Conservation (phyloP, 2,888 invertebrate species). For the Pheosia tremula region DNA sequence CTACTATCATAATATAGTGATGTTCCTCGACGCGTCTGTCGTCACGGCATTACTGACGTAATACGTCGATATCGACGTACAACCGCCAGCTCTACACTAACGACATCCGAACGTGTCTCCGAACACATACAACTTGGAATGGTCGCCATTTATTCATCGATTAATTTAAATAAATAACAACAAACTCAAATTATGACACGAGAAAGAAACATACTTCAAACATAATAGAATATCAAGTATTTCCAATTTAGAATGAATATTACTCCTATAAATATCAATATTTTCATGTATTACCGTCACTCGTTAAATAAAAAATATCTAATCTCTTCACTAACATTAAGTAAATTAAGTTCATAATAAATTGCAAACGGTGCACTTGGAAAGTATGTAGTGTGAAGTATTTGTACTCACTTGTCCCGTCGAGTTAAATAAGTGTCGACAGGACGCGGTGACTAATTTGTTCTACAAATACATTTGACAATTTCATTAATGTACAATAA, state of each 20-base stretch:
- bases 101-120: conserved; percentile 29
- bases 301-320: conserved; percentile 81
- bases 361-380: conserved; percentile 71
- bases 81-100: conserved; percentile 28
- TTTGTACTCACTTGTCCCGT: conserved; percentile 39
- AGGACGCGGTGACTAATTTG: conserved; percentile 44
- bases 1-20: conserved; percentile 29
- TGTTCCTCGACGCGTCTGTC: conserved; percentile 20
- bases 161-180: conserved; percentile 80
- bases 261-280: conserved; percentile 76
- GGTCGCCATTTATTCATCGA: conserved; percentile 67
- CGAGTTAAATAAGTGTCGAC: conserved; percentile 35
- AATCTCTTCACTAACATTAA: conserved; percentile 79
- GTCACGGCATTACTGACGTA: conserved; percentile 2
- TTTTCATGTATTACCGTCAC: conserved; percentile 76
- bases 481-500: conserved; percentile 42
- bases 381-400: conserved; percentile 30
- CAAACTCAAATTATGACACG: conserved; percentile 80
- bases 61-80: conserved; percentile 7
- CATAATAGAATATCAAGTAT: conserved; percentile 77
- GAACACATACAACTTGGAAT: conserved; percentile 52
- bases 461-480: conserved; percentile 39
- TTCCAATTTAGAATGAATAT: conserved; percentile 71
- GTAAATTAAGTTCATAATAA: conserved; percentile 76
- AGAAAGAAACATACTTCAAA: conserved; percentile 68